Evolutionary conservation across 2,113 vertebrate species (phyloP), one percentile per base, ranked within the genome.

Genomic region (Ictalurus punctatus): DNA sequence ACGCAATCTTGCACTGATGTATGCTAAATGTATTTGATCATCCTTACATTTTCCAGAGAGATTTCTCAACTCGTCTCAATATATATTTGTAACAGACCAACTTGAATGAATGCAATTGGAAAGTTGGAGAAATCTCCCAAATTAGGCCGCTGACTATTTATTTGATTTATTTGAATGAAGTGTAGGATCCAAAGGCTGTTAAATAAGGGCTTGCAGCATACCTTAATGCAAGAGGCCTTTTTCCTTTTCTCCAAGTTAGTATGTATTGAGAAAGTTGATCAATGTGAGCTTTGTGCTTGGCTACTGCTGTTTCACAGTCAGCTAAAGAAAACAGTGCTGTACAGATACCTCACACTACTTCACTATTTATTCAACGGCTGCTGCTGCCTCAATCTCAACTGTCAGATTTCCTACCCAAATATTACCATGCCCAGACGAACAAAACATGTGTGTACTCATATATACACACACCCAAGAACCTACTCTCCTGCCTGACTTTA

Each of bases 221-320:
- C 85, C 89, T 92, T 94, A 92, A 94, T 94, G 92, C 82, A 65
- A 86, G 90, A 90, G 71, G 37, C 37, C 23, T 84, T 91, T 90
- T 91, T 87, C 58, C 25, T 19, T 58, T 58, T 71, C 44, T 90
- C 56, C 9, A n/a, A 94, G 93, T 95, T 93, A 94, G 92, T 90
- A 93, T 93, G 94, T 92, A 94, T 91, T 89, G 78, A 90, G 78
- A 85, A 88, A 73, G 93, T 93, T 92, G 86, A 95, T 96, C 95
- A 96, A 95, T 96, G 95, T 91, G 89, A 90, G 93, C 94, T 94
- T 94, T 96, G 95, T 96, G 92, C 90, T 80, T 30, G 4, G 82
- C 71, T 44, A 85, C 90, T 88, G 90, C 89, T 92, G 90, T 94
- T 93, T 90, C 93, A 80, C 92, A 94, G 91, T 92, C 94, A 91